Base-by-base conservation (phyloP, 2,797 vertebrate species). In the Spheniscus humboldti region DNA sequence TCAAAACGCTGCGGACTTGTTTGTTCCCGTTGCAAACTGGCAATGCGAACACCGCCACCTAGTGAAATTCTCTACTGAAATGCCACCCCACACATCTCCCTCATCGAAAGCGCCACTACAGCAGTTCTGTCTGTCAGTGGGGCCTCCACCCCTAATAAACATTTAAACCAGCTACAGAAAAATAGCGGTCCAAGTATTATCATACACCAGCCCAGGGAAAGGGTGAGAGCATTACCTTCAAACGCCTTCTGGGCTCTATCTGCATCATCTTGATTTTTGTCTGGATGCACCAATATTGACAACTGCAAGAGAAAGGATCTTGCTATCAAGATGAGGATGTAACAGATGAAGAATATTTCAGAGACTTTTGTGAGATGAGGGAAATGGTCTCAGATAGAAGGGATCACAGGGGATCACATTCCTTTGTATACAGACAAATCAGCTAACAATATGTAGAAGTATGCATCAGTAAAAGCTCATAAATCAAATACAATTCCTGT, bases 271-370 rank as follows among this genome's bases (percentile, higher is more conserved):
- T 99, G 99, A 91, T 99, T 99, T 98, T 99, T 99, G 98, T 99
- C 99, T 86, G 99, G 99, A 98, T 99, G 99, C 82, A 99, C 99
- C 97, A 99, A 98, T 97, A 99, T 99, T 72, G 99, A 99, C 91
- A 99, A 97, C 99, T 99, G 87, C 59, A 96, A 96, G 69, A 89
- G 78, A 93, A 91, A 91, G 28, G 41, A 86, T 33, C 50, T 50
- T 55, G 31, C 31, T 48, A 31, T 69, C 43, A 75, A 79, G 37
- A 80, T n/a, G 11, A 50, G 39, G 41, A 41, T 37, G 47, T 72
- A 79, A 77, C 88, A 82, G 13, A 60, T 31, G 7, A 86, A 85
- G 13, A 75, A 13, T 18, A n/a, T 30, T 84, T 78, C 66, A 59
- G 41, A 86, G 56, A 17, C 41, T 56, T 93, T 50, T 87, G 56